Percentiles rank a stretch among this genome's conserved stretches.
Evolutionary conservation across 2,888 invertebrate genomes (phyloP).

Genomic region (Tolmerus cingulatus): DNA sequence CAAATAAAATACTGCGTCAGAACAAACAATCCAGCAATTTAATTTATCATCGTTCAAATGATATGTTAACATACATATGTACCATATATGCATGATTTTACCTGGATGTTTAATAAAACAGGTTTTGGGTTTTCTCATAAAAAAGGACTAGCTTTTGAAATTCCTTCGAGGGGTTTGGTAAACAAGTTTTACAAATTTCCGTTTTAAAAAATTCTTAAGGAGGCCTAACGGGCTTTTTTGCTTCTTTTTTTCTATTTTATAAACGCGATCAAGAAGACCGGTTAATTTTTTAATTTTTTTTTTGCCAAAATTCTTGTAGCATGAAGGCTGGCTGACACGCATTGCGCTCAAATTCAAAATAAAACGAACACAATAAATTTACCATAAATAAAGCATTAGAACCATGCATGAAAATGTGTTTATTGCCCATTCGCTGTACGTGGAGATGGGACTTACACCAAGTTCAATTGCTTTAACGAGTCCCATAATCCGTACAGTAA

Average conservation of each 20-base stretch:
- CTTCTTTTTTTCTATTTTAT: too few relatives aligned
- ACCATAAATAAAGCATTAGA: slow-evolving; percentile 19
- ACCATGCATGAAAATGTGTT: slow-evolving; percentile 15
- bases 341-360: background rate
- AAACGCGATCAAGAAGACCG: background rate
- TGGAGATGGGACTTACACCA: slow-evolving; percentile 36
- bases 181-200: background rate
- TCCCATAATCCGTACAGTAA: slow-evolving; percentile 29
- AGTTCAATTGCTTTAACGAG: slow-evolving; percentile 41
- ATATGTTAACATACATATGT: background rate
- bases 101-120: background rate
- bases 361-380: slow-evolving; percentile 10
- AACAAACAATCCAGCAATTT: background rate
- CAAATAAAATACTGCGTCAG: background rate
- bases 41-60: background rate
- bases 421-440: slow-evolving; percentile 20
- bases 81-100: background rate
- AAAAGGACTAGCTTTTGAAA: background rate
- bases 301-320: background rate
- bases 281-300: background rate
- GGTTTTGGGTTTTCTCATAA: background rate
- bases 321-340: background rate
- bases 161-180: background rate
- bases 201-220: background rate
- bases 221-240: background rate